Evolutionary conservation across 2,888 invertebrate species (phyloP).

Genomic region (Panopea generosa): DNA sequence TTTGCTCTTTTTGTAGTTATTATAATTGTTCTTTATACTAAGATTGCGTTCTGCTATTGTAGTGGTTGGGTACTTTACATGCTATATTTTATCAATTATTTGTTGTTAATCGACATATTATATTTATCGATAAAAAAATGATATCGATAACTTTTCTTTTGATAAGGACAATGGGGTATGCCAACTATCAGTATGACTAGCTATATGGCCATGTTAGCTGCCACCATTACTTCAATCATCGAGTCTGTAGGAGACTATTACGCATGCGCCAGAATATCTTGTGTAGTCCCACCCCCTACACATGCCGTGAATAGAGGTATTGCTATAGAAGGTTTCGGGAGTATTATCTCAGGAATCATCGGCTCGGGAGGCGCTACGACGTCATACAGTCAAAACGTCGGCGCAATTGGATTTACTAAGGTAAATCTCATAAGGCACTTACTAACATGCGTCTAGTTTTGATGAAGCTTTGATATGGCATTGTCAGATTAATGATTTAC

Average conservation of each 20-base stretch:
- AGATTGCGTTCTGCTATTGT: no score
- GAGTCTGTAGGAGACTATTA: constrained; percentile 93
- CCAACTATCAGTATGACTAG: constrained; percentile 80
- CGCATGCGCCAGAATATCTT: constrained; percentile 91
- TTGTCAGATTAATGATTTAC: no score
- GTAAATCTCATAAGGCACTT: no score
- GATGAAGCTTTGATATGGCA: no score
- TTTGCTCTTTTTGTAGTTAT: no score
- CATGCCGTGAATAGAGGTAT: constrained; percentile 95
- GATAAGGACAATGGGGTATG: constrained; percentile 83
- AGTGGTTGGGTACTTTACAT: no score
- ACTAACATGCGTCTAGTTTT: no score
- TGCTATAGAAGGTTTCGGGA: constrained; percentile 91
- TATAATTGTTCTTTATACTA: no score
- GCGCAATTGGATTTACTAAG: constrained; percentile 94
- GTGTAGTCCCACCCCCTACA: constrained; percentile 92
- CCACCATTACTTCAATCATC: constrained; percentile 81
- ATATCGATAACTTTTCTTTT: no score
- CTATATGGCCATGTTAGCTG: constrained; percentile 81
- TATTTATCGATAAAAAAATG: no score
- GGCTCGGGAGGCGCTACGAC: constrained; percentile 96
- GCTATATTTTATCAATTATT: no score
- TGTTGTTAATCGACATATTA: no score
- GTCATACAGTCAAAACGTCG: constrained; percentile 96
- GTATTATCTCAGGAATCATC: constrained; percentile 92